Evolutionary conservation across 2,797 vertebrate genomes (phyloP), one percentile per base, ranked within the genome.

Genomic region (Etheostoma nigrum): DNA sequence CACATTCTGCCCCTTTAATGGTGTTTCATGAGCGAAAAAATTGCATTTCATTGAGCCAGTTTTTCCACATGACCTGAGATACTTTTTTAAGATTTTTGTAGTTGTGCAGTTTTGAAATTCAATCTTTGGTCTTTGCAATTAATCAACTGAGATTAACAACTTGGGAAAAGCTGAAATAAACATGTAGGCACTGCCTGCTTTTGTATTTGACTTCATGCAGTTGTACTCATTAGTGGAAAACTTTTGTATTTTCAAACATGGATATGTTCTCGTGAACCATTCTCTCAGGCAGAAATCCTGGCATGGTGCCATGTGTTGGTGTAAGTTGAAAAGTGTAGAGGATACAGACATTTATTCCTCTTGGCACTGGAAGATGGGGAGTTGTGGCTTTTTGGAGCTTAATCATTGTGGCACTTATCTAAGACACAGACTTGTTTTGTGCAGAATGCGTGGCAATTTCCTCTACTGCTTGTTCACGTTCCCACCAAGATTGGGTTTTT

Each of bases 141-240:
- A 69, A 47, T 49, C 15, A 67, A 44, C 45, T 1, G 14, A 81
- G 54, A 74, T 66, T 7, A 3, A 47, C 62, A 30, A 40, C 49
- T 12, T 48, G 54, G 59, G 73, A 76, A 54, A 72, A 27, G 40
- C 23, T 69, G 19, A 67, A 58, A 58, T n/a, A 57, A 58, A 47
- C 8, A 6, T 54, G 69, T 58, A 58, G 74, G 74, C 67, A 76
- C 60, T 1, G 61, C 44, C 51, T 72, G 33, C 21, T 64, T 57
- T 70, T 60, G 44, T 57, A 67, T 72, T 57, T 7, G 7, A 36
- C 19, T 74, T 54, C 36, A 63, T 65, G 27, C 52, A 76, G 53
- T 52, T 53, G 62, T 69, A 53, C 74, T 86, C 65, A 82, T 87
- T 86, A 83, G 77, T 55, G 33, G 55, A 19, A 77, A 67, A 68